phyloP scores from a whole-genome alignment of 92 coral and sea anemone genomes.

The Siderastrea siderea region DNA sequence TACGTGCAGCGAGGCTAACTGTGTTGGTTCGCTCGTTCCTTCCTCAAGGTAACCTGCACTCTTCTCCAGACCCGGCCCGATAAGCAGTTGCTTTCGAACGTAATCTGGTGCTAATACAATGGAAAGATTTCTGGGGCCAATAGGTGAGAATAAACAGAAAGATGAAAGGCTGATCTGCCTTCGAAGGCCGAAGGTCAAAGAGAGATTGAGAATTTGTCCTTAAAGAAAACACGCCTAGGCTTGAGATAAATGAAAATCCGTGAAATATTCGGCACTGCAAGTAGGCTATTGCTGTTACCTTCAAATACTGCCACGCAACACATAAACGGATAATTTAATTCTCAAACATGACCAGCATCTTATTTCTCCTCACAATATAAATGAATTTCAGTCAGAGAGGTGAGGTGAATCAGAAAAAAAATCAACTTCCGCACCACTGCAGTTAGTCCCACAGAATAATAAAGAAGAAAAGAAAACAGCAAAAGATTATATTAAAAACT shows the following conservation, averaged over 20 bases:
- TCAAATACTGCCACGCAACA: not conserved
- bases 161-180: slow-evolving; percentile 11
- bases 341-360: not conserved
- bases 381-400: not conserved
- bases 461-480: too few relatives aligned
- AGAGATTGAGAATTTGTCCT: not conserved
- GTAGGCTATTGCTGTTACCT: not conserved
- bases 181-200: slow-evolving; percentile 36
- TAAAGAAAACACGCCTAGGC: slow-evolving; percentile 11
- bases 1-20: slow-evolving; percentile 5
- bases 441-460: too few relatives aligned
- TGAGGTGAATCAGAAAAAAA: not conserved
- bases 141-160: slow-evolving; percentile 41
- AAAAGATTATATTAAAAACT: too few relatives aligned
- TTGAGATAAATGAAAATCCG: not conserved
- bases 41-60: not conserved
- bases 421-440: not conserved
- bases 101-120: slow-evolving; percentile 25
- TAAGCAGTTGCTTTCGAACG: slow-evolving; percentile 9
- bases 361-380: not conserved
- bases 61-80: not conserved
- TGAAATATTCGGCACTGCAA: not conserved
- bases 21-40: not conserved
- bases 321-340: not conserved
- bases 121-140: slow-evolving; percentile 28